These are phyloP conservation scores for Sogatella furcifera DNA, from an alignment of 1,140 invertebrate genomes.

Conservation along the genomic window DNA sequence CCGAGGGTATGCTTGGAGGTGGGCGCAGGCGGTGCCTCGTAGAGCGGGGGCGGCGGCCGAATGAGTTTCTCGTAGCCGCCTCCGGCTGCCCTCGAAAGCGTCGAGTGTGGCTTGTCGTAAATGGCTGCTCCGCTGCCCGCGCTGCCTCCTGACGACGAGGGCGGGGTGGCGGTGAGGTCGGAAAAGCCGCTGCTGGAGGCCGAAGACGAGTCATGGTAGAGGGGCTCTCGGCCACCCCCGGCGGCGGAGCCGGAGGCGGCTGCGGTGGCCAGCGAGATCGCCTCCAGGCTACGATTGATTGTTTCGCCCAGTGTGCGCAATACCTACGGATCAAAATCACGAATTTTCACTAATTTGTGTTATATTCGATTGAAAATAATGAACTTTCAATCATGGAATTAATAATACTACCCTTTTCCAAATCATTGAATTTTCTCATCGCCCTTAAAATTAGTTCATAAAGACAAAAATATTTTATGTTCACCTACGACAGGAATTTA, in stretches of 20 bases:
- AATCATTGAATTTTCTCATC: too few species aligned
- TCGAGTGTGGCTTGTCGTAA: not conserved
- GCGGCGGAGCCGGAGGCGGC: too few species aligned
- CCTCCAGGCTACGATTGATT: not conserved
- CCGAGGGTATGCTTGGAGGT: not conserved
- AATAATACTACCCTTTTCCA: too few species aligned
- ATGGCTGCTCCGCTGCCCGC: not conserved
- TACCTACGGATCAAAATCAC: not conserved
- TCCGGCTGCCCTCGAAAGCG: not conserved
- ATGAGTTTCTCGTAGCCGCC: not conserved
- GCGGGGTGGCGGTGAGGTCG: not conserved
- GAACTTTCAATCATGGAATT: too few species aligned
- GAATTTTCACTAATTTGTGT: too few species aligned
- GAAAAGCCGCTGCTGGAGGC: not conserved
- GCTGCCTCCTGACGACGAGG: not conserved
- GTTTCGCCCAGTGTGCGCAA: constrained; percentile 1
- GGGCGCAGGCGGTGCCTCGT: not conserved
- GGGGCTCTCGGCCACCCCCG: not conserved
- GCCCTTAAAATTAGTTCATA: too few species aligned
- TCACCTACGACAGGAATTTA: too few species aligned
- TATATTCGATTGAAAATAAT: too few species aligned
- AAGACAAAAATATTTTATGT: too few species aligned
- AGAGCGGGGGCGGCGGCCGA: not conserved
- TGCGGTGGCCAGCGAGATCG: not conserved
- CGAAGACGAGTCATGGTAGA: not conserved